Conservation (phyloP, 1,140 invertebrate species). For the Oncopodura yosiiana region DNA sequence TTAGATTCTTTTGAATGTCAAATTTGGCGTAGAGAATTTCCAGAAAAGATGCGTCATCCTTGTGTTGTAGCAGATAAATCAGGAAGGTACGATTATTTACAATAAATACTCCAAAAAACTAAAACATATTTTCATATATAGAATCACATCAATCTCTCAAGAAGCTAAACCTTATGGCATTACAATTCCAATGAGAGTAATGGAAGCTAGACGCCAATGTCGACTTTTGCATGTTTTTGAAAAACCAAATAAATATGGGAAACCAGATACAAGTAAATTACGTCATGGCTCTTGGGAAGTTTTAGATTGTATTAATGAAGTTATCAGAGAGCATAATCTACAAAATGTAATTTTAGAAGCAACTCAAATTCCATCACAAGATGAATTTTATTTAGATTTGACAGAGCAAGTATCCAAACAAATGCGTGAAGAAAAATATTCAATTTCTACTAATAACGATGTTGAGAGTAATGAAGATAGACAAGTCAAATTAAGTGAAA, state of each 20-base stretch:
- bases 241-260: constrained; percentile 7
- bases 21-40: constrained; percentile 8
- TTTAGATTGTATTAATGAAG: constrained; percentile 8
- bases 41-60: constrained; percentile 1
- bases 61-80: constrained; percentile 9
- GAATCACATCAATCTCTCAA: constrained; percentile 5
- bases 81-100: neutral
- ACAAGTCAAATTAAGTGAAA: constrained; percentile 2
- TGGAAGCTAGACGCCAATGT: constrained; percentile 3
- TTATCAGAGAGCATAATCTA: neutral
- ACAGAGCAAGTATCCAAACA: neutral
- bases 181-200: neutral
- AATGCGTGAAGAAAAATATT: constrained; percentile 4
- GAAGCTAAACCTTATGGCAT: constrained; percentile 10
- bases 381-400: constrained; percentile 7
- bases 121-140: neutral
- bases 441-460: too few species aligned
- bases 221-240: constrained; percentile 8
- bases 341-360: constrained; percentile 12
- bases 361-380: neutral
- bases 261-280: constrained; percentile 3
- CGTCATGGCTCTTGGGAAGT: constrained; percentile 9
- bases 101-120: neutral
- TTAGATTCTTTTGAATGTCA: constrained; percentile 12
- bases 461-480: too few species aligned